These are phyloP conservation scores for Scaptomyza montana DNA, from an alignment of 1,140 invertebrate species.

Conservation along the genomic window DNA sequence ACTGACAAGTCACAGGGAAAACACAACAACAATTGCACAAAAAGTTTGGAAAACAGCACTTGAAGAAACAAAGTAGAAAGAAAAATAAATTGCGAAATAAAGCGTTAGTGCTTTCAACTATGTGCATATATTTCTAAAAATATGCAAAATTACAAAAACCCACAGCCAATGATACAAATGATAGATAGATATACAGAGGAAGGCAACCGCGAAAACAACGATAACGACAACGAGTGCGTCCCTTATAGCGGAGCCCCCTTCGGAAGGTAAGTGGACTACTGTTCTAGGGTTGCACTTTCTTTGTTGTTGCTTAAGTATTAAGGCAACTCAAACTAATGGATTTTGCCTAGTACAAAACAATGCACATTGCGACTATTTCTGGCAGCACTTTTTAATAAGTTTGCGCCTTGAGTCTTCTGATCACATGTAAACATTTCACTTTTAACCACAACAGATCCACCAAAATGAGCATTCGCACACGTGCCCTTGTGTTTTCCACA, in stretches of 20 bases:
- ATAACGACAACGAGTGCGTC: slow-evolving; percentile 26
- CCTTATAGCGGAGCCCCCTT: slow-evolving; percentile 19
- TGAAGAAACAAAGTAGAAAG: neutral
- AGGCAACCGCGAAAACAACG: slow-evolving; percentile 25
- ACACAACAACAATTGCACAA: slow-evolving; percentile 37
- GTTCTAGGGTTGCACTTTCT: slow-evolving; percentile 33
- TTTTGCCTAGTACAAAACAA: neutral
- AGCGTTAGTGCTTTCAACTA: neutral
- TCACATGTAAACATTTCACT: neutral
- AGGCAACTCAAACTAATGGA: neutral
- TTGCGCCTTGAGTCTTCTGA: slow-evolving; percentile 20
- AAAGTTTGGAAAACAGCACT: slow-evolving; percentile 28
- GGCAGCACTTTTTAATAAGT: neutral
- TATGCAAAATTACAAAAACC: neutral
- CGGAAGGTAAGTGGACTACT: slow-evolving; percentile 28
- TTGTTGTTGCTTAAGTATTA: slow-evolving; percentile 13
- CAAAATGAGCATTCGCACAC: slow-evolving; percentile 78
- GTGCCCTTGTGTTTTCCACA: slow-evolving; percentile 91
- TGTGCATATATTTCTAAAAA: slow-evolving; percentile 12
- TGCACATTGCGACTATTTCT: neutral
- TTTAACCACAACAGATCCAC: slow-evolving; percentile 7
- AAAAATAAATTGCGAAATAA: neutral
- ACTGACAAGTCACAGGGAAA: slow-evolving; percentile 30
- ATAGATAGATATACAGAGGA: slow-evolving; percentile 15
- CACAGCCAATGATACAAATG: slow-evolving; percentile 26